These are phyloP conservation scores for Mastigias papua DNA, from an alignment of 30 jellyfish, hydroid and myxozoan species.

Conservation along the genomic window DNA sequence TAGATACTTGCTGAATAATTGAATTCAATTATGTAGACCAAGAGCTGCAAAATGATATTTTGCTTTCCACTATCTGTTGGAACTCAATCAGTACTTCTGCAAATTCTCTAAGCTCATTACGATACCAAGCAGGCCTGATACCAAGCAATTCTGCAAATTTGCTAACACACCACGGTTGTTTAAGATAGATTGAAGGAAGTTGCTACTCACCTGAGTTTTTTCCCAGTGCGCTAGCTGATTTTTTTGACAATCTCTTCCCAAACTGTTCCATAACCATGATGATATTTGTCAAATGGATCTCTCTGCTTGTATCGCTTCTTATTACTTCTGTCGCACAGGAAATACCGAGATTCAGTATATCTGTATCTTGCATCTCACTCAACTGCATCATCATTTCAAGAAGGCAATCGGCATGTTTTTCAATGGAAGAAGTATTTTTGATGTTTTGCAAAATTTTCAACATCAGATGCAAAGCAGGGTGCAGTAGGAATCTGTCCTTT, in stretches of 20 bases:
- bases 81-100: too few species aligned
- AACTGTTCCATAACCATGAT: neutral
- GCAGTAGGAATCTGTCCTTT: constrained; percentile 33
- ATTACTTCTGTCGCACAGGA: constrained; percentile 17
- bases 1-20: too few species aligned
- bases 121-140: too few species aligned
- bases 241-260: constrained; percentile 10
- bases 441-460: constrained; percentile 24
- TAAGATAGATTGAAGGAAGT: too few species aligned
- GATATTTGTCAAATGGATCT: neutral
- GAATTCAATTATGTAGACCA: too few species aligned
- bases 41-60: too few species aligned
- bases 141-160: too few species aligned
- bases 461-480: constrained; percentile 19
- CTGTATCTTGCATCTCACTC: constrained; percentile 29
- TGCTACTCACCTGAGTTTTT: constrained; percentile 15
- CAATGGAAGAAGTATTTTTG: constrained; percentile 4
- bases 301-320: neutral
- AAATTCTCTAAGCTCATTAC: too few species aligned
- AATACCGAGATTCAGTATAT: neutral
- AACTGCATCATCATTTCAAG: neutral
- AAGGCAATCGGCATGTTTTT: neutral
- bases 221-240: neutral
- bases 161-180: too few species aligned
- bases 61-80: too few species aligned